A percentile compares a stretch with the other conserved stretches of the same genome.
These are phyloP conservation scores for Hoplostethus atlanticus DNA, from an alignment of 2,797 vertebrate species.

Conservation along the genomic window DNA sequence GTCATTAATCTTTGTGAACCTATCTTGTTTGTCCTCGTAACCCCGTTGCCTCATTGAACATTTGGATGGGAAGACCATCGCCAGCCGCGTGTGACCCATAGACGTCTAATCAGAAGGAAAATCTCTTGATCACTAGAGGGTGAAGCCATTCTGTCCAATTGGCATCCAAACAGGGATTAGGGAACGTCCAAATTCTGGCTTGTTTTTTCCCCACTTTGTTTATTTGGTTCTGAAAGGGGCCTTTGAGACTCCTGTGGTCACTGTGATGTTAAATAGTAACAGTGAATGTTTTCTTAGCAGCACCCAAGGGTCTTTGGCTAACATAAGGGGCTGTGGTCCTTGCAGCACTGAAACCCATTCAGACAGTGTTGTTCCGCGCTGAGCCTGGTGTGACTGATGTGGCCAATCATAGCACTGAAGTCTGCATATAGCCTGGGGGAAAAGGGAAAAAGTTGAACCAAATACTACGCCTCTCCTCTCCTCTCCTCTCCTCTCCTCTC, in stretches of 20 bases:
- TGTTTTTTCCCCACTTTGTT: slow-evolving; percentile 31
- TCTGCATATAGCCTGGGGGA: not conserved
- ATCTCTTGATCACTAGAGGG: slow-evolving; percentile 39
- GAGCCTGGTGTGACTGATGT: not conserved
- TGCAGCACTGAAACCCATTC: not conserved
- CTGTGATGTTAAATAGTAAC: slow-evolving; percentile 7
- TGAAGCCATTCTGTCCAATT: slow-evolving; percentile 33
- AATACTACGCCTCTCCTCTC: not conserved
- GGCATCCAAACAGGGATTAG: slow-evolving; percentile 16
- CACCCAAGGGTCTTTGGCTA: slow-evolving; percentile 8
- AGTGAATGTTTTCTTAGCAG: slow-evolving; percentile 18
- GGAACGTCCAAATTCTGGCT: not conserved
- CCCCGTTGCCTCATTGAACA: slow-evolving; percentile 39
- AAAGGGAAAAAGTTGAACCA: not conserved
- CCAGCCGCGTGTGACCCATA: slow-evolving; percentile 21
- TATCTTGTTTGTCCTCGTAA: slow-evolving; percentile 34
- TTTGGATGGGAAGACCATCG: slow-evolving; percentile 34
- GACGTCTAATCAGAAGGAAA: slow-evolving; percentile 27
- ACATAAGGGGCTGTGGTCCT: not conserved
- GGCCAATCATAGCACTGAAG: not conserved
- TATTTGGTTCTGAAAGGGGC: slow-evolving; percentile 23
- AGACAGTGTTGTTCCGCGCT: not conserved
- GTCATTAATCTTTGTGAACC: slow-evolving; percentile 52
- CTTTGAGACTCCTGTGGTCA: slow-evolving; percentile 31
- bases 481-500: not conserved